Evolutionary conservation across 2,888 invertebrate species (phyloP).

Genomic region (Hetaerina titia): DNA sequence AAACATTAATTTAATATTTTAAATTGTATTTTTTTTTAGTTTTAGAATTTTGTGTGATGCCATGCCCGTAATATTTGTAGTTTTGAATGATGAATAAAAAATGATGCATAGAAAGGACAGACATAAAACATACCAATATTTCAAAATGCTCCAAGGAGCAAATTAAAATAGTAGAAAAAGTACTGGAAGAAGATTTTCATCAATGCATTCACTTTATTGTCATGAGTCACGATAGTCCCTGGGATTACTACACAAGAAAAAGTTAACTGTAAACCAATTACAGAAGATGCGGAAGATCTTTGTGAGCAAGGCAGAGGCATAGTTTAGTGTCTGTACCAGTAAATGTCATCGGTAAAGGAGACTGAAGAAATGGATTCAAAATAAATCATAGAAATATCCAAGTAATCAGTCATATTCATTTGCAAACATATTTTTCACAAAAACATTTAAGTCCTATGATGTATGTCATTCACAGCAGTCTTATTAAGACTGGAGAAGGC

Average conservation of each 20-base stretch:
- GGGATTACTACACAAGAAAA: constrained; percentile 66
- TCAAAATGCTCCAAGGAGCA: constrained; percentile 58
- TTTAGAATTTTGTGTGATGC: constrained; percentile 48
- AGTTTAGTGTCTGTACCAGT: constrained; percentile 66
- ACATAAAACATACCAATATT: constrained; percentile 66
- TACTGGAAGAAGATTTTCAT: constrained; percentile 67
- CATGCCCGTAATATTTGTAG: constrained; percentile 53
- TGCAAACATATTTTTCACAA: constrained; percentile 59
- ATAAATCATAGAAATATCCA: constrained; percentile 67
- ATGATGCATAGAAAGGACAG: constrained; percentile 63
- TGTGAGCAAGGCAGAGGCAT: constrained; percentile 66
- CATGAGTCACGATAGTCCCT: constrained; percentile 68
- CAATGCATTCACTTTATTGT: constrained; percentile 68
- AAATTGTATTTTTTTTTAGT: background rate
- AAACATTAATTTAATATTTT: constrained; percentile 12
- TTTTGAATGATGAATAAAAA: constrained; percentile 58
- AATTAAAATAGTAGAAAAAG: constrained; percentile 67
- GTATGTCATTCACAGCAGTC: constrained; percentile 67
- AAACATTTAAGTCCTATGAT: constrained; percentile 61
- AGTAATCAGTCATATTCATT: constrained; percentile 67
- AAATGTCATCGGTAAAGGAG: constrained; percentile 64
- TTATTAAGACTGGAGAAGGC: constrained; percentile 65
- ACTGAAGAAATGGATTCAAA: constrained; percentile 65
- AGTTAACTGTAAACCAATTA: constrained; percentile 66
- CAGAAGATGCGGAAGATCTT: constrained; percentile 64